Conservation (phyloP, 2,797 vertebrate species). For the Heteromormyrus szaboi region DNA sequence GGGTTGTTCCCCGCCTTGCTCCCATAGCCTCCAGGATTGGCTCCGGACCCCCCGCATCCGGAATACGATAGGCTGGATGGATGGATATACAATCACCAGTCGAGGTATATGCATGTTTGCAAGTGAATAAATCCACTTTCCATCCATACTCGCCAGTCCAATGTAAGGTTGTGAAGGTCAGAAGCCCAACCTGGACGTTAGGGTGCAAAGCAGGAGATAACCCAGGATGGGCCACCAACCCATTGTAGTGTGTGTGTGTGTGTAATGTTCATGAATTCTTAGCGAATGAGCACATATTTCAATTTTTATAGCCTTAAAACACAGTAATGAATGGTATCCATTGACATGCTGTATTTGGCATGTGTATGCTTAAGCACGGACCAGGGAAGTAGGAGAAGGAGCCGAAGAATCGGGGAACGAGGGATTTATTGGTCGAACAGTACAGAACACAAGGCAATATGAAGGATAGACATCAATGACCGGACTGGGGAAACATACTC, state of each 20-base stretch:
- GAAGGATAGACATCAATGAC: neutral
- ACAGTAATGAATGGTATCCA: neutral
- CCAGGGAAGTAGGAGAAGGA: neutral
- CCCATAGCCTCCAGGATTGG: neutral
- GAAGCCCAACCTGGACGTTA: neutral
- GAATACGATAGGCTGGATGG: neutral
- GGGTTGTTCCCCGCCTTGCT: neutral
- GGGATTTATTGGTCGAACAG: neutral
- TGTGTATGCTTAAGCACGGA: neutral
- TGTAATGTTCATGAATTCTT: neutral
- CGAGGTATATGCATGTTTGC: neutral
- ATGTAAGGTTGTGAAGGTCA: neutral
- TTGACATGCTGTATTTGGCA: neutral
- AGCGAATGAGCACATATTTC: neutral
- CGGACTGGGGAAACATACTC: neutral
- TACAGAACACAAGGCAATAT: neutral
- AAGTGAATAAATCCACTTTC: neutral
- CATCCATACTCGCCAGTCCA: neutral
- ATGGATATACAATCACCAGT: neutral
- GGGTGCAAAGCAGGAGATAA: neutral
- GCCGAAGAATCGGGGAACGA: neutral
- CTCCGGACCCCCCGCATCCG: neutral
- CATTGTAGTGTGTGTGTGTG: neutral
- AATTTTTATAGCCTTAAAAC: neutral
- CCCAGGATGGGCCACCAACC: neutral